Evolutionary conservation across 30 jellyfish, hydroid and myxozoan genomes (phyloP), one percentile per base, ranked within the genome.

Genomic region (Cassiopea xamachana): DNA sequence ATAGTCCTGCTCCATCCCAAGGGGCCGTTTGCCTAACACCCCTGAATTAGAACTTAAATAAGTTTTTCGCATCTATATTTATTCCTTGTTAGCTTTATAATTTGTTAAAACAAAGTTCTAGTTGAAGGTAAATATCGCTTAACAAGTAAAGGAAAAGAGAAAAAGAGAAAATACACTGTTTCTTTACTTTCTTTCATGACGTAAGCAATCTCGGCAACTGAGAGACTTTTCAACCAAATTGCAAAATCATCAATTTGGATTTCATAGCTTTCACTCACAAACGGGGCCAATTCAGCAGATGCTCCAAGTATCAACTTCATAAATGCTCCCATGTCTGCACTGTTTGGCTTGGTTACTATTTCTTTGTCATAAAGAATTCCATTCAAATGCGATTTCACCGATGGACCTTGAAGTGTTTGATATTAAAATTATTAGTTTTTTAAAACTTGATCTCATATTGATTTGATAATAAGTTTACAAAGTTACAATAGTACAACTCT

Each of bases 241-340:
- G 90, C 73, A 58, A 82, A 69, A 50, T 82, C 90, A 46, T 82
- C 90, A 45, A 82, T 82, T 49, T 82, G 90, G 1, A 82, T 12
- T 45, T 70, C 73, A 45, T 50, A 69, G 70, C 14, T 46, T 2
- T 82, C 73, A 59, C 47, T 44, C 17, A 44, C 55, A 1, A 67
- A 71, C 3, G 90, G 73, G 17, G 47, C 64, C 44, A 82, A 69
- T 1, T 71, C 73, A 4, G 49, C 71, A 19, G 44, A 59, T n/a
- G 69, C 82, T 8, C 90, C 90, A 68, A 82, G 47, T 9, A 50
- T 19, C 49, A 82, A 46, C 3, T 55, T 70, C 2, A 72, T 47
- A 59, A 82, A 62, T 64, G 64, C 68, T 14, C 59, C 73, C 7
- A 61, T 6, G 27, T 62, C 51, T 8, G 50, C 87, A 50, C 27